Percentiles rank a stretch among this genome's conserved stretches.
These are phyloP conservation scores for Miichthys miiuy DNA, from an alignment of 2,797 vertebrate genomes.

Conservation along the genomic window DNA sequence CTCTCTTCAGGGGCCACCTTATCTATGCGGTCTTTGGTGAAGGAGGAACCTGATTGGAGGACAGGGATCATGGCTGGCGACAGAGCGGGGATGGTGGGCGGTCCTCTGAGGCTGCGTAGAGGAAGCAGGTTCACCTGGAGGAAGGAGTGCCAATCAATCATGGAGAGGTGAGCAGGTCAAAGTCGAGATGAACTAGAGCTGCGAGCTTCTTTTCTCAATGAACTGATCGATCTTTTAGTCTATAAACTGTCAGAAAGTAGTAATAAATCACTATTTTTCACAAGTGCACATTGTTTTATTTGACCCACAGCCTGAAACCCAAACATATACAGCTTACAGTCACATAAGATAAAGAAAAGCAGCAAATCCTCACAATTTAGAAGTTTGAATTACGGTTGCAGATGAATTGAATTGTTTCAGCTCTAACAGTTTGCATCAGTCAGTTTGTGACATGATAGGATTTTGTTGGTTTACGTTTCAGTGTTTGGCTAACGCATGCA, in stretches of 20 bases:
- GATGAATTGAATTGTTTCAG: not conserved
- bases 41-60: constrained; percentile 90
- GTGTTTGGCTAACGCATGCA: not conserved
- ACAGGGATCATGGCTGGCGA: constrained; percentile 82
- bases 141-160: constrained; percentile 90
- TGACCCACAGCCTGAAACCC: not conserved
- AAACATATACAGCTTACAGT: not conserved
- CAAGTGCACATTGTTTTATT: not conserved
- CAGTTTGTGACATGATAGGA: too few species aligned
- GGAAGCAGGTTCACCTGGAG: constrained; percentile 90
- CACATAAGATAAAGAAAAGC: not conserved
- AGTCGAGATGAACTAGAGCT: not conserved
- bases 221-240: not conserved
- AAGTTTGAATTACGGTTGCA: not conserved
- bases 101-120: constrained; percentile 85
- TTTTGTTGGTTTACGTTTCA: not conserved
- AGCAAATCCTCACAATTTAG: not conserved
- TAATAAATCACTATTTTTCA: not conserved
- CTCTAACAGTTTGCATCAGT: not conserved
- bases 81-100: constrained; percentile 75
- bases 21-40: constrained; percentile 88
- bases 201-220: not conserved
- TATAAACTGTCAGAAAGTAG: not conserved
- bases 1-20: constrained; percentile 84
- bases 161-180: constrained; percentile 85